Percentiles rank a stretch among this genome's conserved stretches.
phyloP scores from a whole-genome alignment of 2,888 invertebrate genomes.

The Pachliopta kotzebuea region DNA sequence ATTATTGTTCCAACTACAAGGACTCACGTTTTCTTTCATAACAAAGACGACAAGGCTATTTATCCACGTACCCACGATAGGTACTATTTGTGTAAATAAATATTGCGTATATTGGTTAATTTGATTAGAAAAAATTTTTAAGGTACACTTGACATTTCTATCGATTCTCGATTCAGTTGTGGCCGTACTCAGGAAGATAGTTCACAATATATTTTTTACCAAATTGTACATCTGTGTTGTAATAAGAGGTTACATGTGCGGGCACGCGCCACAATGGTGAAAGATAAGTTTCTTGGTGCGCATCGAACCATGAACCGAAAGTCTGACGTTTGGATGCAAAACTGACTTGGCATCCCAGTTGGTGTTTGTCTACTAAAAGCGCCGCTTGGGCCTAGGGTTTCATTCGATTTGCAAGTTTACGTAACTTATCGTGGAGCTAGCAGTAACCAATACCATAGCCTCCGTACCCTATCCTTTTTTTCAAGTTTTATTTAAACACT shows the following conservation, averaged over 20 bases:
- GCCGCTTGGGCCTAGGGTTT: constrained; percentile 51
- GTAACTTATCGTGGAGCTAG: constrained; percentile 2
- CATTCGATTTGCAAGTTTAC: constrained; percentile 1
- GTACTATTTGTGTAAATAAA: no score
- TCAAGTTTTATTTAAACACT: neutral
- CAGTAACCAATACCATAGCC: neutral
- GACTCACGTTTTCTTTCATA: no score
- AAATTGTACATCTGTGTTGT: constrained; percentile 49
- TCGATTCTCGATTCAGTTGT: neutral
- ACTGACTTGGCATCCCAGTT: constrained; percentile 68
- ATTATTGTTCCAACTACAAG: no score
- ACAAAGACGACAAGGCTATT: no score
- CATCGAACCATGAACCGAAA: constrained; percentile 80
- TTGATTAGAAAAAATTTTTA: neutral
- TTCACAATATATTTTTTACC: constrained; percentile 32
- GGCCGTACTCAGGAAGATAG: neutral
- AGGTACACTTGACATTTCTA: no score
- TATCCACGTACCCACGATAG: no score
- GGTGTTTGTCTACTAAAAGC: constrained; percentile 61
- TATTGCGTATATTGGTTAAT: neutral
- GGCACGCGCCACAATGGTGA: constrained; percentile 79
- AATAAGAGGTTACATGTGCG: constrained; percentile 51
- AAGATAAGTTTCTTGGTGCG: constrained; percentile 79
- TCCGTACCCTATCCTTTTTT: neutral
- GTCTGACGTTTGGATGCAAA: constrained; percentile 78